Conservation (phyloP, 2,888 invertebrate species). For the Tetanocera ferruginea region DNA sequence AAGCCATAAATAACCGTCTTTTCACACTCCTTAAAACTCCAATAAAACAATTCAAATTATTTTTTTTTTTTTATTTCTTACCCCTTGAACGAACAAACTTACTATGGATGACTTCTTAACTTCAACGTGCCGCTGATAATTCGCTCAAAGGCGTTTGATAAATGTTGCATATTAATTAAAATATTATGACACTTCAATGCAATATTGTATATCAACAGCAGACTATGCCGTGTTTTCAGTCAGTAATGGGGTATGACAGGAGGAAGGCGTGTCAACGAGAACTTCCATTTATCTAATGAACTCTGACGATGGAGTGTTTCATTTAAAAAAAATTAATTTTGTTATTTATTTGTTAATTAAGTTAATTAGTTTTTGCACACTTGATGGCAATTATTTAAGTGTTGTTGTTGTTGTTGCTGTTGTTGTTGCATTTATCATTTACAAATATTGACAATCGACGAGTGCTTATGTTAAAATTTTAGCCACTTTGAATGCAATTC, state of each 20-base stretch:
- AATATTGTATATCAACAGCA: background rate
- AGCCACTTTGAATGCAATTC: no score
- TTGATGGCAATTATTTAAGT: background rate
- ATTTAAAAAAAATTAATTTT: background rate
- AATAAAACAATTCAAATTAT: no score
- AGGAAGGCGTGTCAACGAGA: background rate
- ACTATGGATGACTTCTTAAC: no score
- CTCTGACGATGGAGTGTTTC: background rate
- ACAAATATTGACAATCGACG: no score
- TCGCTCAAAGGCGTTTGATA: constrained; percentile 8
- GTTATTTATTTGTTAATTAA: constrained; percentile 16
- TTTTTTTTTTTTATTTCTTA: no score
- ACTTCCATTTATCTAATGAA: background rate
- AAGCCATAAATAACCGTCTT: no score
- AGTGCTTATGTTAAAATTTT: no score
- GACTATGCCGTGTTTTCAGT: background rate
- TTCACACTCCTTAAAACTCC: no score
- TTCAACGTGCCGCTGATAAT: background rate
- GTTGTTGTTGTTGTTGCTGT: constrained; percentile 3
- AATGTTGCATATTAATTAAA: constrained; percentile 25
- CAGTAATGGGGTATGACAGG: background rate
- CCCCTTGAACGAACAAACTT: no score
- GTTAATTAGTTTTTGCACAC: background rate
- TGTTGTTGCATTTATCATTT: background rate
- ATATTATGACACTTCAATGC: background rate